Evolutionary conservation across 1,140 invertebrate genomes (phyloP).

Genomic region (Choristoneura fumiferana): DNA sequence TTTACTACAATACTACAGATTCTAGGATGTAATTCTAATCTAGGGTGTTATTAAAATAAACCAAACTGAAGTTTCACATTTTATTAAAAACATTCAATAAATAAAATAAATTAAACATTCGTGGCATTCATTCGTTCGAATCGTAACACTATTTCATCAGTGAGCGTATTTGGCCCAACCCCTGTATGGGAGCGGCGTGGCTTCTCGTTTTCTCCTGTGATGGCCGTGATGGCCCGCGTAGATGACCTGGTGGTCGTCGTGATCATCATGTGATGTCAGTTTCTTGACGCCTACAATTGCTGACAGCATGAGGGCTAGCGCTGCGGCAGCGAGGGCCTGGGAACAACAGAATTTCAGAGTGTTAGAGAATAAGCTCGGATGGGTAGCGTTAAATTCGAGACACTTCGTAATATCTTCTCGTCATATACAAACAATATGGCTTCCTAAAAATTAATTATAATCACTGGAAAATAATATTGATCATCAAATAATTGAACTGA

Average conservation of each 20-base stretch:
- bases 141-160: no score
- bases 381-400: no score
- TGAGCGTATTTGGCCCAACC: slow-evolving; percentile 74
- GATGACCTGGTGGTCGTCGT: slow-evolving; percentile 84
- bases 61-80: neutral
- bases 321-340: slow-evolving; percentile 80
- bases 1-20: no score
- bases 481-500: no score
- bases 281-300: slow-evolving; percentile 86
- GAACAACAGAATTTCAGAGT: no score
- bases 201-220: slow-evolving; percentile 76
- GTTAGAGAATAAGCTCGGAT: no score
- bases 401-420: no score
- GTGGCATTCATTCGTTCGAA: neutral
- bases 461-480: no score
- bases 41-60: slow-evolving; percentile 3
- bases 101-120: slow-evolving; percentile 12
- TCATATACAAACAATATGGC: no score
- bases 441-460: no score
- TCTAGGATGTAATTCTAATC: no score
- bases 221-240: slow-evolving; percentile 83
- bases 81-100: slow-evolving; percentile 19
- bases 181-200: slow-evolving; percentile 79
- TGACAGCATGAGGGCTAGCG: slow-evolving; percentile 85
- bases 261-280: slow-evolving; percentile 81